These are phyloP conservation scores for Sceliomorpha sp. DNA, from an alignment of 2,888 invertebrate species.

Conservation along the genomic window DNA sequence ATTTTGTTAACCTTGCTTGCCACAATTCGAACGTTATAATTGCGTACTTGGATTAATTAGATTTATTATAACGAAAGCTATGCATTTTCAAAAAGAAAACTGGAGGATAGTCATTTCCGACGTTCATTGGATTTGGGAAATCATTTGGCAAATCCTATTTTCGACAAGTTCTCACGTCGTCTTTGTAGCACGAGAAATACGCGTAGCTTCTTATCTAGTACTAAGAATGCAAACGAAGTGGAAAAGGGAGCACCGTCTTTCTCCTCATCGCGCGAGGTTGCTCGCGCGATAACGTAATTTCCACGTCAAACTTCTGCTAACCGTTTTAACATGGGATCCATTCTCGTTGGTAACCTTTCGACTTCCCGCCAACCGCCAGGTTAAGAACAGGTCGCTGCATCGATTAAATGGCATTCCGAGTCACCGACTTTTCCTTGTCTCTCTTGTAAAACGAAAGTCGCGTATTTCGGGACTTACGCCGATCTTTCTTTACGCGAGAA, in stretches of 20 bases:
- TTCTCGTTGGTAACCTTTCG: conserved; percentile 51
- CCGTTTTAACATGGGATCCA: conserved; percentile 46
- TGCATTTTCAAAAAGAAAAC: conserved; percentile 4
- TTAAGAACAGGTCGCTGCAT: conserved; percentile 54
- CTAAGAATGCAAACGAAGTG: conserved; percentile 54
- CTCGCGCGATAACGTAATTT: conserved; percentile 57
- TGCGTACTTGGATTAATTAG: too few species aligned
- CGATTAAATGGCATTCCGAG: conserved; percentile 61
- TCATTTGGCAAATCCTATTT: conserved; percentile 42
- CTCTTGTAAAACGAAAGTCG: conserved; percentile 38
- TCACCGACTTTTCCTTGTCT: conserved; percentile 57
- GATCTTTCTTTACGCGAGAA: conserved; percentile 47
- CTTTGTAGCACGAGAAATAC: conserved; percentile 27
- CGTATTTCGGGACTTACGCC: conserved; percentile 47
- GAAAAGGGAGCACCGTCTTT: conserved; percentile 42
- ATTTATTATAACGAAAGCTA: too few species aligned
- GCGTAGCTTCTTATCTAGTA: conserved; percentile 44
- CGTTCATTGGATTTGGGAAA: conserved; percentile 31
- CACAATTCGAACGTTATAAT: too few species aligned
- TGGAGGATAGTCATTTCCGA: conserved; percentile 12
- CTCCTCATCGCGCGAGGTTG: conserved; percentile 32
- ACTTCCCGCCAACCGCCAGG: conserved; percentile 37
- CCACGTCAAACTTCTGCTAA: conserved; percentile 59
- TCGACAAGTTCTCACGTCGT: conserved; percentile 33
- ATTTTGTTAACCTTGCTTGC: too few species aligned